These are phyloP conservation scores for Brachionus manjavacas DNA, from an alignment of 1,140 invertebrate genomes.

Conservation along the genomic window DNA sequence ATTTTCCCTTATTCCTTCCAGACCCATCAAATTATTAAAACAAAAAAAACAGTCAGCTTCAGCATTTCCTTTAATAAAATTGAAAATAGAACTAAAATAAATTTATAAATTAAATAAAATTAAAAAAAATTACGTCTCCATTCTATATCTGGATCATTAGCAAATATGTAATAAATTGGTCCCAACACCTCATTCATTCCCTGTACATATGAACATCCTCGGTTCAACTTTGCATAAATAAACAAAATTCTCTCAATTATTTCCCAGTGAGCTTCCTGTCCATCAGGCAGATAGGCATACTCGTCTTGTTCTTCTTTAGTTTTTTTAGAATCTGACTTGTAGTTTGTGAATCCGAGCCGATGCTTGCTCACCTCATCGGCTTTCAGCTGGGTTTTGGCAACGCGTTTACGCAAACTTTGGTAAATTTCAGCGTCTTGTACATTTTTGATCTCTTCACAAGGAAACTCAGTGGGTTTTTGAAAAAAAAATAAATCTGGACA, in stretches of 20 bases:
- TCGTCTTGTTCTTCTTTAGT: slow-evolving; percentile 41
- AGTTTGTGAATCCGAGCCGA: slow-evolving; percentile 8
- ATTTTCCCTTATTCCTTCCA: slow-evolving; percentile 88
- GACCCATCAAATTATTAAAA: slow-evolving; percentile 85
- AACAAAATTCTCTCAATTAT: slow-evolving; percentile 93
- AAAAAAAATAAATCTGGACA: slow-evolving; percentile 96
- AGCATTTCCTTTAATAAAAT: slow-evolving; percentile 69
- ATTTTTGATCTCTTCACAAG: slow-evolving; percentile 46
- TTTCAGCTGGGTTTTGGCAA: slow-evolving; percentile 57
- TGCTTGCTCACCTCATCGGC: slow-evolving; percentile 1
- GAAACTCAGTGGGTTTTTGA: slow-evolving; percentile 82
- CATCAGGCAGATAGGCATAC: slow-evolving; percentile 47
- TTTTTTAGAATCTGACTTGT: not conserved
- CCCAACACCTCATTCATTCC: slow-evolving; percentile 99
- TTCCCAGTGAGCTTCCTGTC: slow-evolving; percentile 66
- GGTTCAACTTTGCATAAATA: slow-evolving; percentile 93
- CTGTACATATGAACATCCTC: slow-evolving; percentile 87
- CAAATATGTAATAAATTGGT: slow-evolving; percentile 94
- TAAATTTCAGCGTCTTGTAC: slow-evolving; percentile 24
- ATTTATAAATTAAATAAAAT: too few species aligned
- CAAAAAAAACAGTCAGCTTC: slow-evolving; percentile 96
- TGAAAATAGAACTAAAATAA: not conserved
- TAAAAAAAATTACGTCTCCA: slow-evolving; percentile 66
- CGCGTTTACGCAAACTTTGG: slow-evolving; percentile 69
- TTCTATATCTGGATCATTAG: slow-evolving; percentile 74